These are phyloP conservation scores for Ceratothoa steindachneri DNA, from an alignment of 2,888 invertebrate species.

Conservation along the genomic window DNA sequence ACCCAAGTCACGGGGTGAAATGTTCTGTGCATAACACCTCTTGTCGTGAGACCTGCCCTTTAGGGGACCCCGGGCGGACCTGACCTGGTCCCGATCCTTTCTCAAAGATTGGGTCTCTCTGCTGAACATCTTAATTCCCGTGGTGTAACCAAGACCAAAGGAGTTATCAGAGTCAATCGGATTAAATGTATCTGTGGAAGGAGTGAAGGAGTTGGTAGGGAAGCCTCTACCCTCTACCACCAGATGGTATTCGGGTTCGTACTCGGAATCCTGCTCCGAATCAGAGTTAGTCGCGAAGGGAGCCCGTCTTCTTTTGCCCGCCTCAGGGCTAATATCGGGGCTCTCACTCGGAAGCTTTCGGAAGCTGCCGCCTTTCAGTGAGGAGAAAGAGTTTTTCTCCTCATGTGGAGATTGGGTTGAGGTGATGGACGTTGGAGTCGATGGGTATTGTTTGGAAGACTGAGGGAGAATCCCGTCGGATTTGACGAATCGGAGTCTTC, in stretches of 20 bases:
- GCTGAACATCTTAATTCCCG: background rate
- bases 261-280: background rate
- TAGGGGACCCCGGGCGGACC: background rate
- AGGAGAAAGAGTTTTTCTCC: conserved; percentile 52
- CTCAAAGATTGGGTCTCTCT: background rate
- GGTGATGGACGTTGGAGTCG: conserved; percentile 24
- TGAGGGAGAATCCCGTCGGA: background rate
- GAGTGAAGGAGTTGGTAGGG: background rate
- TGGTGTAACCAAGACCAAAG: background rate
- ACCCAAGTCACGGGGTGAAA: background rate
- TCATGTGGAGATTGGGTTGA: conserved; percentile 11
- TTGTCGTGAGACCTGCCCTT: background rate
- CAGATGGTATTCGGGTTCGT: background rate
- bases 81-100: background rate
- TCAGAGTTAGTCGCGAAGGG: background rate
- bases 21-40: too few relatives aligned
- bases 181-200: background rate
- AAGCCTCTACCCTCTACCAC: background rate
- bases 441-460: background rate
- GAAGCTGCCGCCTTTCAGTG: background rate
- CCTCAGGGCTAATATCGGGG: background rate
- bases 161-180: background rate
- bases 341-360: background rate
- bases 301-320: background rate
- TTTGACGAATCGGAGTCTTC: background rate